phyloP scores from a whole-genome alignment of 2,797 vertebrate species.

The Rhabdophis nuchalis region DNA sequence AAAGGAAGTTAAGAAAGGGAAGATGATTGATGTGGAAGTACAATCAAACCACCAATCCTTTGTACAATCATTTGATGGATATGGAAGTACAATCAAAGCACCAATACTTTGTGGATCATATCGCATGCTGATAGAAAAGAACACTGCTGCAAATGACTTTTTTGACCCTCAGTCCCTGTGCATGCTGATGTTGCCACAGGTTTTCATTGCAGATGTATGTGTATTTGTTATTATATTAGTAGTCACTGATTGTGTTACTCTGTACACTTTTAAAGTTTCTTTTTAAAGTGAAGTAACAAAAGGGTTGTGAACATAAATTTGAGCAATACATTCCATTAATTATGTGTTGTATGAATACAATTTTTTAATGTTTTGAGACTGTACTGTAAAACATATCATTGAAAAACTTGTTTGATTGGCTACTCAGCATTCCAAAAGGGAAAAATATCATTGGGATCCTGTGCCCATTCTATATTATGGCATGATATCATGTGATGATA shows the following conservation, averaged over 20 bases:
- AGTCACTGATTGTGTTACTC: neutral
- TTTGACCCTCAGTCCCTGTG: neutral
- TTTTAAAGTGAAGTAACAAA: neutral
- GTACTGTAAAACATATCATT: neutral
- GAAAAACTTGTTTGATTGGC: neutral
- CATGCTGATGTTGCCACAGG: neutral
- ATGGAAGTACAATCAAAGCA: neutral
- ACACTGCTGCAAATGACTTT: neutral
- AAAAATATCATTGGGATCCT: neutral
- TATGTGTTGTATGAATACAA: neutral
- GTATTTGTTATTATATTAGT: neutral
- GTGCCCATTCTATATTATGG: neutral
- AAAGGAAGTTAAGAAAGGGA: neutral
- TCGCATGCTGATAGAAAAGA: neutral
- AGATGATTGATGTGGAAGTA: neutral
- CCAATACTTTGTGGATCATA: neutral
- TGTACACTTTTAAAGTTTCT: neutral
- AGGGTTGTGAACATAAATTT: neutral
- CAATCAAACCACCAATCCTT: neutral
- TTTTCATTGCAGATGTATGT: neutral
- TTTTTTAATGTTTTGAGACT: neutral
- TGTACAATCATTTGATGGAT: neutral
- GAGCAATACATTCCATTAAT: neutral
- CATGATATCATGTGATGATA: neutral
- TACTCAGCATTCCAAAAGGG: neutral